Evolutionary conservation across 2,113 vertebrate genomes (phyloP), one percentile per base, ranked within the genome.

Genomic region (Cavia porcellus): DNA sequence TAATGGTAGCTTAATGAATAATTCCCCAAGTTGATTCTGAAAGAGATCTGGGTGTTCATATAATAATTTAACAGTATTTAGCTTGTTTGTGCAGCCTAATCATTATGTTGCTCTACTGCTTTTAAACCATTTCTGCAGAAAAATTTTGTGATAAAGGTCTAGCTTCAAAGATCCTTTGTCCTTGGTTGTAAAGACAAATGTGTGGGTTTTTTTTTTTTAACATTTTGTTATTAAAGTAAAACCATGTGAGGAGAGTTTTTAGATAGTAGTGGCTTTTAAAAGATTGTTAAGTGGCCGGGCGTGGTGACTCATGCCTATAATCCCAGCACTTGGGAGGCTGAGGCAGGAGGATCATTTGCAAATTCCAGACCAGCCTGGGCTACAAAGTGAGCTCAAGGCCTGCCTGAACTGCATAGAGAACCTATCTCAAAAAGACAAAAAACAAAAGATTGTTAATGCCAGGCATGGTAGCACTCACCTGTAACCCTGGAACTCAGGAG

Each of bases 91-190:
- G 17, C 55, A 89, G 38, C 62, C 74, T 70, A 77, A 88, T 30
- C 59, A 42, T 79, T 28, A 57, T 13, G 72, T n/a, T 7, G 45
- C 80, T 92, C 92, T 91, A 8, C 19, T 52, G 70, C 42, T 84
- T 93, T 87, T 92, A 68, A 79, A 87, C 86, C 15, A 94, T 72
- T 87, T 80, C 45, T 62, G n/a, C 84, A 81, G 77, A 57, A 89
- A 89, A 86, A 24, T 57, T 68, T 77, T 79, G 35, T 75, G 30
- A 50, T 85, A 79, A 89, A 84, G 62, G 94, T 68, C 32, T 20
- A 68, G 15, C 64, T 92, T 89, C 62, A 85, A 47, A 83, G 93
- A 55, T 92, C 35, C 55, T 95, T 95, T 94, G 38, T 72, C 25
- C 47, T 38, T 83, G 42, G 45, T 64, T 66, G 3, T 85, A 91